These are phyloP conservation scores for Biston betularia DNA, from an alignment of 2,888 invertebrate species.

Conservation along the genomic window DNA sequence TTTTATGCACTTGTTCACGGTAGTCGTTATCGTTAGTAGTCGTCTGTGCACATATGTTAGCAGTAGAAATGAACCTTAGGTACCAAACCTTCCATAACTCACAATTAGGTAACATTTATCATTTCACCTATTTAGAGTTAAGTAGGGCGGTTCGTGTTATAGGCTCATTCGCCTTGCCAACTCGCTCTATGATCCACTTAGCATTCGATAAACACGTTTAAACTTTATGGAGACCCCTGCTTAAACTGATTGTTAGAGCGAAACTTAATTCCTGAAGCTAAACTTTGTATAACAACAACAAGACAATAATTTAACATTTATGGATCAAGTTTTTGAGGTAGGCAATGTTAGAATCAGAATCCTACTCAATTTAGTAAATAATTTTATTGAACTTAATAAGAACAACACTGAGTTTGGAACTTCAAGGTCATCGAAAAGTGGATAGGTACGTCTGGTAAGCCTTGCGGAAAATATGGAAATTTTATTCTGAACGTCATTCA, in stretches of 20 bases:
- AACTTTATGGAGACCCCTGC: constrained; percentile 42
- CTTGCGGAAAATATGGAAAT: constrained; percentile 27
- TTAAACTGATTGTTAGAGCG: constrained; percentile 5
- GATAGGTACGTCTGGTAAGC: not conserved
- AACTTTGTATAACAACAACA: constrained; percentile 11
- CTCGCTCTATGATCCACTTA: constrained; percentile 43
- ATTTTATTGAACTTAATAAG: too few relatives aligned
- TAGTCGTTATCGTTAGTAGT: not conserved
- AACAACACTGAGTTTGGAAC: not conserved
- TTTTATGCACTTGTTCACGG: too few relatives aligned
- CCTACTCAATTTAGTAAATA: too few relatives aligned
- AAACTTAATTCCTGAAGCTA: constrained; percentile 12
- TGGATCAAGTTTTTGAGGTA: not conserved
- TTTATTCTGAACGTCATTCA: constrained; percentile 2
- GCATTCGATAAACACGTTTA: constrained; percentile 49
- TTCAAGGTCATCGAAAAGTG: constrained; percentile 17
- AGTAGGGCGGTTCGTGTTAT: constrained; percentile 69
- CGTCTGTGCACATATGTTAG: too few relatives aligned
- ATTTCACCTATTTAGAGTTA: constrained; percentile 62
- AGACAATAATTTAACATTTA: constrained; percentile 9
- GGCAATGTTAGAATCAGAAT: not conserved
- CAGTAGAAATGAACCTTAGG: not conserved
- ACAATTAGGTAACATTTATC: constrained; percentile 45
- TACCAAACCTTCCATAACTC: constrained; percentile 3
- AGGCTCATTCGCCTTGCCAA: constrained; percentile 57